Base-by-base conservation (phyloP, 1,140 invertebrate species). In the Physella acuta region DNA sequence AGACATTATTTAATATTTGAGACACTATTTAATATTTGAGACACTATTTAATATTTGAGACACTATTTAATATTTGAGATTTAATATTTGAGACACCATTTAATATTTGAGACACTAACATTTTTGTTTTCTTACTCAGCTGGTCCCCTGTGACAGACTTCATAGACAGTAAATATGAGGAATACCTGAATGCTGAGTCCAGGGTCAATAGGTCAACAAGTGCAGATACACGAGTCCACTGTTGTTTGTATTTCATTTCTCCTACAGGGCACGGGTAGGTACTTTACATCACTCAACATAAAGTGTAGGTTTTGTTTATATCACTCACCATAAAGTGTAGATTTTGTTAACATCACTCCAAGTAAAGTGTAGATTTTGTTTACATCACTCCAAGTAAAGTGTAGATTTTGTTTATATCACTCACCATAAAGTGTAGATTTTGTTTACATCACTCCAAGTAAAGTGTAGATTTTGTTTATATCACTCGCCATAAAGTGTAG, bases 131-230 rank as follows among this genome's bases (percentile, higher is more conserved):
- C 20, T 44, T 44, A 81, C 80, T 14, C 84, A 94, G 95, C 87
- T 99, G 97, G 97, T 91, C 95, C 77, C 96, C 97, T 31, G 91
- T 99, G 28, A 93, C 97, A 75, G 94, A 99, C 81, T 98, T 96
- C 83, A 95, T 99, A 71, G 96, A 99, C 79, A 93, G 94, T 78
- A 95, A 96, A 85, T 99, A 98, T 86, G 90, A 95, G 58, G 94
- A 98, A 80, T 98, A 95, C 83, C 94, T 99, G 78, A 88, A 87
- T 72, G 94, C 97, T 76, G 97, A 99, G 85, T 98, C 94, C 78
- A 93, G 94, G 16, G 88, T 99, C 2, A 96, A 98, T 81, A 86
- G 97, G 16, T 77, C 78, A 59, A 90, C 94, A 76, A 97, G 97
- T 78, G 90, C 94, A 78, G 97, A 99, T 83, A 96, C 94, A 79